These are phyloP conservation scores for Iselma pallidipennis DNA, from an alignment of 2,888 invertebrate genomes.

Conservation along the genomic window DNA sequence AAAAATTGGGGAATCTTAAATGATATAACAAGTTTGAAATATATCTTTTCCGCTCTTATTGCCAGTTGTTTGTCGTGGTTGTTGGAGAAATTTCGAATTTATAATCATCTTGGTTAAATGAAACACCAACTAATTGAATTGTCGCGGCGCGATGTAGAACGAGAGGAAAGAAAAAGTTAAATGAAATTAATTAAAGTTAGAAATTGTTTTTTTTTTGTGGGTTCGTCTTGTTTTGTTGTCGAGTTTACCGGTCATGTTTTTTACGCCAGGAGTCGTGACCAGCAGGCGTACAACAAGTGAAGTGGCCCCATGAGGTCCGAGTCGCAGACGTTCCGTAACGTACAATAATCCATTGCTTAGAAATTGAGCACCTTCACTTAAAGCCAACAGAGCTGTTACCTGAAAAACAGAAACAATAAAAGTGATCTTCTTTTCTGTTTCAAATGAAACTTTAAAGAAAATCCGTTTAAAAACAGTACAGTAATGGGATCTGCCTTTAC, in stretches of 20 bases:
- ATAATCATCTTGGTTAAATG: neutral
- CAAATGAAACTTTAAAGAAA: neutral
- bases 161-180: neutral
- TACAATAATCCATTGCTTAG: constrained; percentile 67
- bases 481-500: no score
- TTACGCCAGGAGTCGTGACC: constrained; percentile 66
- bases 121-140: neutral
- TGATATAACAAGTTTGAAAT: no score
- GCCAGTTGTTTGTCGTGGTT: neutral
- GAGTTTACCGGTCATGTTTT: constrained; percentile 66
- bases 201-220: neutral
- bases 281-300: constrained; percentile 67
- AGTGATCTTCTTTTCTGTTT: neutral
- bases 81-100: neutral
- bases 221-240: neutral
- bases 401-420: constrained; percentile 41
- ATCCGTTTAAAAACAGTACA: no score
- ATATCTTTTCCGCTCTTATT: neutral
- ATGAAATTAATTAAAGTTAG: neutral
- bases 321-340: constrained; percentile 66
- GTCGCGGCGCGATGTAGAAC: neutral
- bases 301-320: constrained; percentile 69
- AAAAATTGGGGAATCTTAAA: neutral
- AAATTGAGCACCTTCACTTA: constrained; percentile 69
- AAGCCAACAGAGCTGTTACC: constrained; percentile 67